Conservation (phyloP, 2,113 vertebrate genomes). For the Pogonocichla stellata region DNA sequence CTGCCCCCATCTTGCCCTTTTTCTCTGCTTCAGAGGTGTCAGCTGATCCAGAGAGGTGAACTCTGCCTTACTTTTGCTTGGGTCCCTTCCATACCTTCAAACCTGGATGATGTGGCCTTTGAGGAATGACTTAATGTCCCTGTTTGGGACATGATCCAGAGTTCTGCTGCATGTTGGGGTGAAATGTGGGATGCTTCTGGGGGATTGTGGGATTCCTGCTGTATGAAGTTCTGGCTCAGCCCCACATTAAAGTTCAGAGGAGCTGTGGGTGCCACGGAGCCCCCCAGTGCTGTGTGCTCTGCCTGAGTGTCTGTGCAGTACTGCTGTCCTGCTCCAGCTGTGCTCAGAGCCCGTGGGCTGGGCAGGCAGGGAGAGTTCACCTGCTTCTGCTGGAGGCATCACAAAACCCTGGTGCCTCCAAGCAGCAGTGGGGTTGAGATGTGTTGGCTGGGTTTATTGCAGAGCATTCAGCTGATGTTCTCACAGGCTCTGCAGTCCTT, state of each 20-base stretch:
- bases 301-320: not conserved
- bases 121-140: rapidly evolving
- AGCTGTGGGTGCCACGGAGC: not conserved
- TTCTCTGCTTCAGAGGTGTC: not conserved
- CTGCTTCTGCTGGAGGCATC: not conserved
- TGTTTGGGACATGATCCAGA: not conserved
- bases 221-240: not conserved
- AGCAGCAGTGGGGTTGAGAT: not conserved
- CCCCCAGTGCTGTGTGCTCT: not conserved
- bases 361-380: not conserved
- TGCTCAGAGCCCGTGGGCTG: not conserved
- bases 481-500: not conserved
- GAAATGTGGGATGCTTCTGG: not conserved
- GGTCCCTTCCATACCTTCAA: not conserved
- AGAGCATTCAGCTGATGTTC: not conserved
- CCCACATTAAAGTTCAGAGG: not conserved
- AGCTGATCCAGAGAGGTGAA: not conserved
- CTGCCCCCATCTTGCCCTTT: not conserved
- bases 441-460: not conserved
- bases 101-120: not conserved
- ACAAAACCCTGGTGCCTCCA: not conserved
- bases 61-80: not conserved
- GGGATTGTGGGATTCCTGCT: not conserved
- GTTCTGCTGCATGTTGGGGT: not conserved
- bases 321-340: not conserved